These are phyloP conservation scores for Pseudeuparius sepicola DNA, from an alignment of 2,888 invertebrate genomes.

Conservation along the genomic window DNA sequence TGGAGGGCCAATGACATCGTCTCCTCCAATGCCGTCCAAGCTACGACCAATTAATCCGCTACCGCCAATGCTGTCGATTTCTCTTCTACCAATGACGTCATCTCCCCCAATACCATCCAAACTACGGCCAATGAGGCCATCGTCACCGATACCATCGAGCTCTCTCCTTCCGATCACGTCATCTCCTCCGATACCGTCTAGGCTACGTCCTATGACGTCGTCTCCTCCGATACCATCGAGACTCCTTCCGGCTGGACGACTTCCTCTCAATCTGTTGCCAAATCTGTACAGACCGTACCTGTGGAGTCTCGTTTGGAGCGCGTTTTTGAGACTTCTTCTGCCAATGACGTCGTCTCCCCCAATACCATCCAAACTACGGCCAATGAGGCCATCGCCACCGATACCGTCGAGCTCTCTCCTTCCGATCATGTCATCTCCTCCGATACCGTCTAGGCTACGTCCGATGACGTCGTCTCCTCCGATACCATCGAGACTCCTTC, in stretches of 20 bases:
- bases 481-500: slow-evolving; percentile 6
- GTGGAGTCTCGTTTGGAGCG: background rate
- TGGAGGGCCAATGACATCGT: slow-evolving; percentile 8
- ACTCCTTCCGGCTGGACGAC: slow-evolving; percentile 7
- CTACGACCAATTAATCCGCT: slow-evolving; percentile 6
- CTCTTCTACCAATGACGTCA: slow-evolving; percentile 9
- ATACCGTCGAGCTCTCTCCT: slow-evolving; percentile 10
- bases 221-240: slow-evolving; percentile 15
- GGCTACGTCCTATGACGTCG: slow-evolving; percentile 8
- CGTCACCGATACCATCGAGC: slow-evolving; percentile 11
- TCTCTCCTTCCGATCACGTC: slow-evolving; percentile 5
- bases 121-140: slow-evolving; percentile 6
- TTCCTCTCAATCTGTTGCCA: background rate
- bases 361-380: slow-evolving; percentile 8
- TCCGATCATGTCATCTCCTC: slow-evolving; percentile 8
- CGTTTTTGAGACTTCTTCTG: slow-evolving; percentile 2
- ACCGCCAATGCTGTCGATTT: slow-evolving; percentile 17
- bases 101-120: slow-evolving; percentile 14
- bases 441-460: slow-evolving; percentile 14
- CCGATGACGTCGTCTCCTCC: slow-evolving; percentile 5
- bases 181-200: slow-evolving; percentile 12
- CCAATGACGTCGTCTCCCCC: background rate
- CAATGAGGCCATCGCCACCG: slow-evolving; percentile 11
- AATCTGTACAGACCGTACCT: too few species aligned
- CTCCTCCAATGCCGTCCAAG: slow-evolving; percentile 4